A percentile compares a stretch with the other conserved stretches of the same genome.
Evolutionary conservation across 92 coral and sea anemone genomes (phyloP).

Genomic region (Phenganax subtilis): DNA sequence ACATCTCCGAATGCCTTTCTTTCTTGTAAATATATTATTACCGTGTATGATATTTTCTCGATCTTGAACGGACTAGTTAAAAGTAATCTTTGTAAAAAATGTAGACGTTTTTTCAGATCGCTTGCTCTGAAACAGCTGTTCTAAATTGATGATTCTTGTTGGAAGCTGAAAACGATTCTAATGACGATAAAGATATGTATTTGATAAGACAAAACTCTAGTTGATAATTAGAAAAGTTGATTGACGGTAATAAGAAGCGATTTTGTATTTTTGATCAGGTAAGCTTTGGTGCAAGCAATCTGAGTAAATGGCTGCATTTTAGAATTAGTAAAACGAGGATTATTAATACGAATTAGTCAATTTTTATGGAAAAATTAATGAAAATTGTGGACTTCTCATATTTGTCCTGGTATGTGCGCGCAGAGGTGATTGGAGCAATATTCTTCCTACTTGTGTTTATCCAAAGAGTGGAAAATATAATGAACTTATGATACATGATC

Average conservation of each 20-base stretch:
- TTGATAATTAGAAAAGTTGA: no score
- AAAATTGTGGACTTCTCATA: background rate
- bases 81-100: background rate
- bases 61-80: background rate
- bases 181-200: no score
- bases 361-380: slow-evolving; percentile 11
- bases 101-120: background rate
- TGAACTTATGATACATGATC: background rate
- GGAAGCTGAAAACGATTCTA: no score
- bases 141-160: no score
- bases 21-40: slow-evolving; percentile 13
- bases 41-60: background rate
- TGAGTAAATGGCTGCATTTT: background rate
- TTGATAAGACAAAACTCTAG: no score
- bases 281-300: no score
- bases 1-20: background rate
- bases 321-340: background rate
- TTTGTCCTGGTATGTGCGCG: background rate
- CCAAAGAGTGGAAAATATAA: background rate
- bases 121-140: background rate
- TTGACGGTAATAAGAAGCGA: no score
- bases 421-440: background rate
- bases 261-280: no score
- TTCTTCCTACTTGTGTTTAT: background rate
- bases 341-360: slow-evolving; percentile 8